A percentile compares a stretch with the other conserved stretches of the same genome.
Conservation (phyloP, 2,797 vertebrate species). For the Cirrhinus molitorella region DNA sequence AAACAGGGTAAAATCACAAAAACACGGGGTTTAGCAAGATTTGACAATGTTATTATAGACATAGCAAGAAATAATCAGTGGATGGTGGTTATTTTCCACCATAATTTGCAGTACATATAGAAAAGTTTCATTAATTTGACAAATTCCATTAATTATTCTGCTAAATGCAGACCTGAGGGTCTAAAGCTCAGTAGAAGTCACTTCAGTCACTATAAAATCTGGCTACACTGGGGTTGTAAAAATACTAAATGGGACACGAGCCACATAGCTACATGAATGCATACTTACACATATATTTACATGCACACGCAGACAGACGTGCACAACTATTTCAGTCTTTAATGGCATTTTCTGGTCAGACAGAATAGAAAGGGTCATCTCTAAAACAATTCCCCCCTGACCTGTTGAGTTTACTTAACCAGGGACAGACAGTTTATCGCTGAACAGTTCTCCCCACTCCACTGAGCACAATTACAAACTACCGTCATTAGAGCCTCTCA, state of each 20-base stretch:
- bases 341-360: slow-evolving; percentile 57
- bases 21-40: neutral
- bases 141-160: neutral
- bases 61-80: neutral
- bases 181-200: neutral
- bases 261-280: slow-evolving; percentile 5
- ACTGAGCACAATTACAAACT: slow-evolving; percentile 77
- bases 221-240: slow-evolving; percentile 2
- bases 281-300: neutral
- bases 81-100: neutral
- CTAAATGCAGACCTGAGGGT: neutral
- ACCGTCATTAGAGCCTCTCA: slow-evolving; percentile 72
- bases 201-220: slow-evolving; percentile 1
- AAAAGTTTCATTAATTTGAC: neutral
- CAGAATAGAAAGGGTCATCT: slow-evolving; percentile 55
- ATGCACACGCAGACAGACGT: slow-evolving; percentile 6
- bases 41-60: neutral
- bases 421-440: slow-evolving; percentile 70
- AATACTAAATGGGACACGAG: neutral
- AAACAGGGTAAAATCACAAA: slow-evolving; percentile 14
- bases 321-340: slow-evolving; percentile 29
- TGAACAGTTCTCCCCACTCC: slow-evolving; percentile 70
- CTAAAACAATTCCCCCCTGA: slow-evolving; percentile 48
- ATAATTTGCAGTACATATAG: neutral
- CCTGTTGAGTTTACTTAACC: slow-evolving; percentile 65